Evolutionary conservation across 2,888 invertebrate species (phyloP).

Genomic region (Melieria omissa): DNA sequence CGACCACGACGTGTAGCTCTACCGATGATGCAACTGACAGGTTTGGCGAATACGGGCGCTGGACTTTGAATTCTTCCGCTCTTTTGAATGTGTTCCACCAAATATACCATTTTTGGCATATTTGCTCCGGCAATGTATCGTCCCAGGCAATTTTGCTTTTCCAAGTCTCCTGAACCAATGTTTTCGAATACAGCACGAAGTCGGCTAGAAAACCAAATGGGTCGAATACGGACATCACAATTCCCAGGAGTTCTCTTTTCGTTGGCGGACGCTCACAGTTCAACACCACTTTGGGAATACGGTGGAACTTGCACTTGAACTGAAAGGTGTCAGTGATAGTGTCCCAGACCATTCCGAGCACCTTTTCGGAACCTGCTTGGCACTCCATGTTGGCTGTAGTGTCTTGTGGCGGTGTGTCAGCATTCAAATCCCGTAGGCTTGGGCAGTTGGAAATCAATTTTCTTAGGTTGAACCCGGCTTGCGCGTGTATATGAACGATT

Average conservation of each 20-base stretch:
- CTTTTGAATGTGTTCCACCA: slow-evolving; percentile 36
- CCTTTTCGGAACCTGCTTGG: background rate
- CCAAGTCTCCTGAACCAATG: slow-evolving; percentile 1
- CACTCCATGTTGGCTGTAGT: background rate
- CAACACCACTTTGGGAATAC: background rate
- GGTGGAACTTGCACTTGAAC: background rate
- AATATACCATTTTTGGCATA: slow-evolving; percentile 24
- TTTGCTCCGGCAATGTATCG: slow-evolving; percentile 21
- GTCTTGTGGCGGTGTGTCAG: too few relatives aligned
- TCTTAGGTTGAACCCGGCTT: slow-evolving; percentile 29
- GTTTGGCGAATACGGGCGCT: slow-evolving; percentile 21
- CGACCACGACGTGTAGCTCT: slow-evolving; percentile 31
- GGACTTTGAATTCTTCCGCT: slow-evolving; percentile 13
- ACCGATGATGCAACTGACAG: background rate
- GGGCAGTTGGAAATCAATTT: slow-evolving; percentile 23
- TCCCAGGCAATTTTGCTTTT: slow-evolving; percentile 23
- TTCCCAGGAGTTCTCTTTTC: background rate
- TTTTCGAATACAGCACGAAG: background rate
- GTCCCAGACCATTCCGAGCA: slow-evolving; percentile 12
- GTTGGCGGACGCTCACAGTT: background rate
- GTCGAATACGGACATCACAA: slow-evolving; percentile 4
- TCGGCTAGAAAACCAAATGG: slow-evolving; percentile 5
- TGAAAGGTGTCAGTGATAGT: slow-evolving; percentile 3
- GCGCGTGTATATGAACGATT: slow-evolving; percentile 14
- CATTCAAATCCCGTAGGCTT: too few relatives aligned